Base-by-base conservation (phyloP, 2,113 vertebrate genomes). In the Thunnus thynnus region DNA sequence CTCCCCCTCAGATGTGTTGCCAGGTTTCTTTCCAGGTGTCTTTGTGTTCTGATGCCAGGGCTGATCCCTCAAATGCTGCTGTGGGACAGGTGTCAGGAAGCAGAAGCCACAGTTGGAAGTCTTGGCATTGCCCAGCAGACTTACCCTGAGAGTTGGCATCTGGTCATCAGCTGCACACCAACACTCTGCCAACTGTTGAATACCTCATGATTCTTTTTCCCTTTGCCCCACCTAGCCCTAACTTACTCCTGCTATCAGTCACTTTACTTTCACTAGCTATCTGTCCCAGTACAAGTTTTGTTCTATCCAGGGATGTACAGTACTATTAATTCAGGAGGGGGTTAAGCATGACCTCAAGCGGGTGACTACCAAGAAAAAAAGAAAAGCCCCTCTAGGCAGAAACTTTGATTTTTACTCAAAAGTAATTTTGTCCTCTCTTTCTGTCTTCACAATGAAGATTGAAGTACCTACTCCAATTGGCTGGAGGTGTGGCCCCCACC, bases 71-170 rank as follows among this genome's bases (percentile, higher is more conserved):
- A 65, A 56, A 66, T 80, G 83, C 85, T 85, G 75, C 83, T 86
- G 75, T 57, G 74, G 68, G 71, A 79, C 81, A 87, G 86, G 72
- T 88, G 82, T 85, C 18, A 30, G 68, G 50, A 77, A 80, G 64
- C 62, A 74, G 78, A 72, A 47, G 30, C 60, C 22, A 46, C 75
- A 36, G 78, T 66, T 54, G 79, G 79, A 61, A n/a, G 25, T 56
- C 69, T 78, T 83, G 76, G 73, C 73, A 25, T 74, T 27, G 32
- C 51, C 11, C 68, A 36, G 12, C 57, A 68, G 50, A 72, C 47
- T 47, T 32, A 65, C n/a, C n/a, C 67, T 55, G 76, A 68, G 78
- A 86, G 50, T 25, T 85, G 79, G 79, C 84, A 86, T 16, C 0
- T 5, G 41, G 13, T 63, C 44, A 61, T 88, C 82, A 88, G 82